A percentile compares a stretch with the other conserved stretches of the same genome.
phyloP scores from a whole-genome alignment of 2,113 vertebrate species.

The Dipodomys spectabilis region DNA sequence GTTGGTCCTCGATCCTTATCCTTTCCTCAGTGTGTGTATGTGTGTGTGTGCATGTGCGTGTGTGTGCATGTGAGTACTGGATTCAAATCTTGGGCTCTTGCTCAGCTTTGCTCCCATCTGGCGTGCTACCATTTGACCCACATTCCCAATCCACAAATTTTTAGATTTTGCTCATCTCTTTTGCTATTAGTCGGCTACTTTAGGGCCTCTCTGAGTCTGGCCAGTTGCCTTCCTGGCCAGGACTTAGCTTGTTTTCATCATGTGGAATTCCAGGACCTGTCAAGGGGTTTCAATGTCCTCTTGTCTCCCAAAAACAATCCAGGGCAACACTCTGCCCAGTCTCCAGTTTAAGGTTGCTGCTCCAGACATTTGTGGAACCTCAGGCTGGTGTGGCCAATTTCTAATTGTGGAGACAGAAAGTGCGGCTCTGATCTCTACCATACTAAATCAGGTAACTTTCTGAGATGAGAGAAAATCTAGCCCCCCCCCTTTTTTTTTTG shows the following conservation, averaged over 20 bases:
- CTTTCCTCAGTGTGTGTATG: neutral
- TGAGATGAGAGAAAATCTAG: neutral
- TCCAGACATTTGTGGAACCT: neutral
- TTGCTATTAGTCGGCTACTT: neutral
- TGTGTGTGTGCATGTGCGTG: too few species aligned
- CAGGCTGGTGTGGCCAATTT: neutral
- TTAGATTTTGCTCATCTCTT: neutral
- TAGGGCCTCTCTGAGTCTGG: neutral
- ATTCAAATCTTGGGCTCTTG: too few species aligned
- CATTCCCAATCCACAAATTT: neutral
- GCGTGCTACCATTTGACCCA: too few species aligned
- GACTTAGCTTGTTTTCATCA: neutral
- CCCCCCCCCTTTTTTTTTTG: neutral
- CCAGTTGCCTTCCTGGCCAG: neutral
- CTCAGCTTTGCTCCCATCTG: too few species aligned
- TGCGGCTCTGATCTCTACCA: neutral
- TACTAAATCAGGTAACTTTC: neutral
- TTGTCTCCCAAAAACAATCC: neutral
- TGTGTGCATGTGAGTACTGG: too few species aligned
- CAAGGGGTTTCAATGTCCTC: conserved; percentile 1
- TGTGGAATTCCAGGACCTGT: neutral
- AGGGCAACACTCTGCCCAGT: neutral
- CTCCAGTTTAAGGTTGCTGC: neutral
- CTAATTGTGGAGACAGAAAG: neutral
- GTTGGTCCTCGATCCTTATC: neutral